A percentile compares a stretch with the other conserved stretches of the same genome.
These are phyloP conservation scores for Rhodeus uyekii DNA, from an alignment of 2,797 vertebrate species.

Conservation along the genomic window DNA sequence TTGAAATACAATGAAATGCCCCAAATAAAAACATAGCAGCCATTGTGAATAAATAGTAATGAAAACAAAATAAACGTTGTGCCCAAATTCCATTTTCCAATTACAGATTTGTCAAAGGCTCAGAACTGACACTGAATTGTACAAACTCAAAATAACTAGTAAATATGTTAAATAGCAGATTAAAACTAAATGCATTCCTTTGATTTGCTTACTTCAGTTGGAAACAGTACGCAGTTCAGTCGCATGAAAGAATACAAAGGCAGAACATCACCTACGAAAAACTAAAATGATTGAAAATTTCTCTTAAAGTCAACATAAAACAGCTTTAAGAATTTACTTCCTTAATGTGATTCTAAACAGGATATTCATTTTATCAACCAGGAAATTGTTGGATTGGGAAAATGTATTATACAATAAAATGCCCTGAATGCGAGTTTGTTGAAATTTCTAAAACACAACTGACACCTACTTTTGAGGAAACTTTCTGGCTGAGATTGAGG, in stretches of 20 bases:
- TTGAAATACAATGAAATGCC: slow-evolving; percentile 31
- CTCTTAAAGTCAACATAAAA: neutral
- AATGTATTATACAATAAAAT: neutral
- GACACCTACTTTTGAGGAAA: neutral
- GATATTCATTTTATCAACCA: neutral
- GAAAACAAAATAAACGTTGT: slow-evolving; percentile 11
- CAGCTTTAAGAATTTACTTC: neutral
- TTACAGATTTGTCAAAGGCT: neutral
- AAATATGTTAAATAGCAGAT: slow-evolving; percentile 7
- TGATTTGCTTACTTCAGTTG: neutral
- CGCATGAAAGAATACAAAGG: neutral
- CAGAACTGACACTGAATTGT: slow-evolving; percentile 2
- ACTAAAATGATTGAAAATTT: neutral
- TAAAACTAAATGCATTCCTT: neutral
- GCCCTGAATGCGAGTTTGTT: neutral
- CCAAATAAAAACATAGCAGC: slow-evolving; percentile 25
- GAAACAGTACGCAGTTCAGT: neutral
- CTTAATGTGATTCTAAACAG: neutral
- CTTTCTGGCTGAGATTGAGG: neutral
- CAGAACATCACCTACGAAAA: neutral
- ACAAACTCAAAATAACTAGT: neutral
- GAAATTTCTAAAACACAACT: neutral
- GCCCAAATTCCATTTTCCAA: slow-evolving; percentile 20
- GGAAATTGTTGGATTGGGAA: neutral
- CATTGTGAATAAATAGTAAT: slow-evolving; percentile 26